Conservation (phyloP, 2,888 invertebrate genomes). For the Drosophila austrosaltans region DNA sequence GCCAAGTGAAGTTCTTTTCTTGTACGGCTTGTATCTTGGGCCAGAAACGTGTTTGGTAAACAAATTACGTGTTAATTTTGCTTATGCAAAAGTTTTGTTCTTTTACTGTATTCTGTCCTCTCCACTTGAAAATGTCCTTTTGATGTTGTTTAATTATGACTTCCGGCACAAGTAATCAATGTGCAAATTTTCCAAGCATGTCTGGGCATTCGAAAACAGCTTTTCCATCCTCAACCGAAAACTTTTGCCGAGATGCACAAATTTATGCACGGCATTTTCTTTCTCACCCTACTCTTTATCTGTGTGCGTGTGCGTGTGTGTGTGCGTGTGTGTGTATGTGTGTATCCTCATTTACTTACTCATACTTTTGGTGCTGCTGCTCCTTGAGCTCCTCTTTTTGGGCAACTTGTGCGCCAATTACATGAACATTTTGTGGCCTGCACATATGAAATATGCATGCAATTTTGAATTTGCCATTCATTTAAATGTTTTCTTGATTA, state of each 20-base stretch:
- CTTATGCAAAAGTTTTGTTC: slow-evolving; percentile 50
- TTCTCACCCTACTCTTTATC: not conserved
- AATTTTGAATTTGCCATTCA: slow-evolving; percentile 76
- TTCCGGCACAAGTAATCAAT: slow-evolving; percentile 73
- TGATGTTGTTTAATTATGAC: slow-evolving; percentile 74
- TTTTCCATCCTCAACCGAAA: slow-evolving; percentile 24
- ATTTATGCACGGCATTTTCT: slow-evolving; percentile 62
- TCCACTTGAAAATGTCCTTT: slow-evolving; percentile 38
- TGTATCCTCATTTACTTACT: slow-evolving; percentile 4
- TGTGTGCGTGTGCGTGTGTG: not conserved
- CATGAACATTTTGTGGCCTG: slow-evolving; percentile 73
- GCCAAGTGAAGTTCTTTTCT: slow-evolving; percentile 17
- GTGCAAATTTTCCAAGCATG: slow-evolving; percentile 64
- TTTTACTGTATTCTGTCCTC: slow-evolving; percentile 3
- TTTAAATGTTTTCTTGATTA: slow-evolving; percentile 77
- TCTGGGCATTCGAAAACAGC: slow-evolving; percentile 38
- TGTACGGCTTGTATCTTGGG: not conserved
- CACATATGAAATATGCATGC: slow-evolving; percentile 77
- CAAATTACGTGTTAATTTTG: slow-evolving; percentile 74
- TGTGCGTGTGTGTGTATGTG: not conserved
- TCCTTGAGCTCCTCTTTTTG: slow-evolving; percentile 34
- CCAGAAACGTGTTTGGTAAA: slow-evolving; percentile 70
- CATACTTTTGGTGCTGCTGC: slow-evolving; percentile 2
- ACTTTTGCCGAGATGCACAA: slow-evolving; percentile 38
- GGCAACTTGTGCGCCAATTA: slow-evolving; percentile 64